Percentiles rank a stretch among this genome's conserved stretches.
These are phyloP conservation scores for Regulus satrapa DNA, from an alignment of 2,113 vertebrate species.

Conservation along the genomic window DNA sequence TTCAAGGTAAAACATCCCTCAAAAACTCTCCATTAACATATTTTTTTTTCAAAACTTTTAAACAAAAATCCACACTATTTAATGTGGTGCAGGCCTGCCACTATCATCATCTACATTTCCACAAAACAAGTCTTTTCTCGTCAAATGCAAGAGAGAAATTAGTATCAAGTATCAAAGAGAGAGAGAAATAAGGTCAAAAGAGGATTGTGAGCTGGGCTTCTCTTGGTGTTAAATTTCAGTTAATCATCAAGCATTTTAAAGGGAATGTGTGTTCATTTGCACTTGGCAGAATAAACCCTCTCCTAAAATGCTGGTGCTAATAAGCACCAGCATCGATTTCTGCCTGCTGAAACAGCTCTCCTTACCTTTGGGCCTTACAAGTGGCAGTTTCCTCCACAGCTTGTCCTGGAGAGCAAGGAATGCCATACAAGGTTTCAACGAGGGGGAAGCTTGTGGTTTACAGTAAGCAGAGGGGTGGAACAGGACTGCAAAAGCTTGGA, in stretches of 20 bases:
- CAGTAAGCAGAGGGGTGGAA: background rate
- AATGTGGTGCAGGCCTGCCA: background rate
- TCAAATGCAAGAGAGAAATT: background rate
- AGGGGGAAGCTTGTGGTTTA: background rate
- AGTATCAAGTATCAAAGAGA: background rate
- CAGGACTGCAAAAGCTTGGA: background rate
- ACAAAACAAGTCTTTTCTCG: background rate
- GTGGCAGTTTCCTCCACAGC: background rate
- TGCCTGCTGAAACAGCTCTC: background rate
- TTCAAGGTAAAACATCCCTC: background rate
- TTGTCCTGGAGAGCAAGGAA: background rate
- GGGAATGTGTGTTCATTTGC: background rate
- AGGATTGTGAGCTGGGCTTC: background rate
- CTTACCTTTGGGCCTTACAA: background rate
- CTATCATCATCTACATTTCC: background rate
- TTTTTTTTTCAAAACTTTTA: background rate
- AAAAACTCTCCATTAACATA: background rate
- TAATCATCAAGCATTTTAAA: background rate
- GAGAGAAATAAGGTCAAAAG: background rate
- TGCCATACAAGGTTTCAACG: background rate
- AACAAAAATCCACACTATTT: background rate
- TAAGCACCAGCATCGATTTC: background rate
- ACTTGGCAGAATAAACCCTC: background rate
- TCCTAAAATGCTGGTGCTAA: background rate
- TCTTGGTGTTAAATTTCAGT: background rate